phyloP scores from a whole-genome alignment of 1,140 invertebrate species.

The Trachymyrmex septentrionalis region DNA sequence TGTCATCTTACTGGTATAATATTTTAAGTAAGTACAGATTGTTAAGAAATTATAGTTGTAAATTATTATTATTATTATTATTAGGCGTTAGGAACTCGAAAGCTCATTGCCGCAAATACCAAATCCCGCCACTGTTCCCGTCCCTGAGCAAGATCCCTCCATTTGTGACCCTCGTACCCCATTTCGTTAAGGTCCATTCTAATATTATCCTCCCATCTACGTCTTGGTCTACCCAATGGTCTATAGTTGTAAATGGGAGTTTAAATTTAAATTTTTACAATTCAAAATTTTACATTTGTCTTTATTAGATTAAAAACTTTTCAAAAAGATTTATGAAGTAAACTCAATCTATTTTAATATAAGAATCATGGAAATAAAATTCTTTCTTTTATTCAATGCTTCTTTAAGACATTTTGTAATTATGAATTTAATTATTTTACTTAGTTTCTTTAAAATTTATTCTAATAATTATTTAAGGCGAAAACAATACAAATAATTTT shows the following conservation, averaged over 20 bases:
- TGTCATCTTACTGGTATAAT: constrained; percentile 84
- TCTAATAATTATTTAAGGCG: background rate
- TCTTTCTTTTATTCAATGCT: background rate
- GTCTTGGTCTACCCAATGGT: too few species aligned
- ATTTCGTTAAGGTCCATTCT: too few species aligned
- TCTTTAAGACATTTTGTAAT: background rate
- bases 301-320: background rate
- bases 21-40: constrained; percentile 81
- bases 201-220: too few species aligned
- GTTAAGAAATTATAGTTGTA: background rate
- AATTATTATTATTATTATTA: too few species aligned
- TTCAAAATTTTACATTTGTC: background rate
- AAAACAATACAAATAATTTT: background rate
- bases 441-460: background rate
- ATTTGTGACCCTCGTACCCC: too few species aligned
- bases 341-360: background rate
- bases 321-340: background rate
- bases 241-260: background rate
- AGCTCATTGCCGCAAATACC: too few species aligned
- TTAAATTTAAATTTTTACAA: background rate
- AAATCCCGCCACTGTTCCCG: too few species aligned
- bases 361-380: background rate
- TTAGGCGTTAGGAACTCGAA: too few species aligned
- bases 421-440: constrained; percentile 11
- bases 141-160: too few species aligned